phyloP scores from a whole-genome alignment of 1,140 invertebrate species.

The Pogonomyrmex californicus region DNA sequence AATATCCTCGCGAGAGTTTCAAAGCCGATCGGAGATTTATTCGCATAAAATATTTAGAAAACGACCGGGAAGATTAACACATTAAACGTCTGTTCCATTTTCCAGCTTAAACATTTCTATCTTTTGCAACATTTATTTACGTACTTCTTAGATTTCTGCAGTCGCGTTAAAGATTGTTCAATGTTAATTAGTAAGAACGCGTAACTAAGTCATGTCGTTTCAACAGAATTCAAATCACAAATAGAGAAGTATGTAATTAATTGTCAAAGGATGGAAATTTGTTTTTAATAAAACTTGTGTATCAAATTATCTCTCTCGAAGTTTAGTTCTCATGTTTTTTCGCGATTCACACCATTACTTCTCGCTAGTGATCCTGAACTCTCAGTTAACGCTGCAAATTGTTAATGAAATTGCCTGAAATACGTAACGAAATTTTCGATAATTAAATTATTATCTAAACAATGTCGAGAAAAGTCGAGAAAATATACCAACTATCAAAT shows the following conservation, averaged over 20 bases:
- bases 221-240: background rate
- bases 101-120: background rate
- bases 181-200: background rate
- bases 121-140: slow-evolving; percentile 35
- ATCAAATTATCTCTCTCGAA: slow-evolving; percentile 26
- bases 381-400: slow-evolving; percentile 4
- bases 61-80: too few relatives aligned
- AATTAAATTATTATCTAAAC: slow-evolving; percentile 3
- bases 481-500: slow-evolving; percentile 23
- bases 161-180: background rate
- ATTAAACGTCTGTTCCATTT: background rate
- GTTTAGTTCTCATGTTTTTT: background rate
- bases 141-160: slow-evolving; percentile 27
- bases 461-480: slow-evolving; percentile 10
- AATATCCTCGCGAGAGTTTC: background rate
- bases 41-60: background rate
- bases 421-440: slow-evolving; percentile 31
- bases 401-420: background rate
- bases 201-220: background rate
- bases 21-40: background rate
- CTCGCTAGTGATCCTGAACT: slow-evolving; percentile 21
- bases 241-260: slow-evolving; percentile 35
- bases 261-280: slow-evolving; percentile 4
- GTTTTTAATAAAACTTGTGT: background rate
- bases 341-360: background rate